Base-by-base conservation (phyloP, 2,888 invertebrate species). In the Torymus auratus region DNA sequence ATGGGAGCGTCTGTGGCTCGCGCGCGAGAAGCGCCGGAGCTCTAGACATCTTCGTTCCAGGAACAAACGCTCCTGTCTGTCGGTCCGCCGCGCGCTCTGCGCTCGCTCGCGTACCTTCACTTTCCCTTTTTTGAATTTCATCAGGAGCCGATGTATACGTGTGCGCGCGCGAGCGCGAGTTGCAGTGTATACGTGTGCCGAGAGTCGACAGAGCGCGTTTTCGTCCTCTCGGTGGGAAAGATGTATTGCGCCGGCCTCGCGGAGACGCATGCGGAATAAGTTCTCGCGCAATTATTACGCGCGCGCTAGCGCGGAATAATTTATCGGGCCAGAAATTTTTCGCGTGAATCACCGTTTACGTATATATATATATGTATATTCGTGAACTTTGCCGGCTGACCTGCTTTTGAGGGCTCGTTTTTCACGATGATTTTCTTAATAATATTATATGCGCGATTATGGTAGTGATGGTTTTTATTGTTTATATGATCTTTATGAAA, bases 71-170 rank as follows among this genome's bases (percentile, higher is more conserved):
- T 20, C 52, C 62, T 64, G 23, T 61, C 55, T 61, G 2, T 28
- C 15, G 13, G 1, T 10, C 41, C 15, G 41, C 60, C 52, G 15
- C 7, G 52, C 67, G 23, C 10, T 14, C 20, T 52, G 52, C 20
- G 7, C 65, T 14, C 50, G n/a, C 64, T n/a, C n/a, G 15, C 11
- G 2, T 14, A 71, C 71, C 55, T 77, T 72, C 20, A 64, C 68
- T 72, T 76, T 76, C 76, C 62, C 68, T 80, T 72, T 80, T 80
- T 71, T 75, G 65, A 77, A 80, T 77, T 75, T 75, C 71, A 72
- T 71, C 65, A 67, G 53, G 3, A 15, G 17, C 5, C 20, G 4
- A 55, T 61, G 14, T 56, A 7, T 55, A 10, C 20, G 17, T 13
- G 62, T 14, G 17, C 11, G 62, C 13, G 17, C 23, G 62, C 14